Base-by-base conservation (phyloP, 1,140 invertebrate genomes). In the Zelostemma sp. region DNA sequence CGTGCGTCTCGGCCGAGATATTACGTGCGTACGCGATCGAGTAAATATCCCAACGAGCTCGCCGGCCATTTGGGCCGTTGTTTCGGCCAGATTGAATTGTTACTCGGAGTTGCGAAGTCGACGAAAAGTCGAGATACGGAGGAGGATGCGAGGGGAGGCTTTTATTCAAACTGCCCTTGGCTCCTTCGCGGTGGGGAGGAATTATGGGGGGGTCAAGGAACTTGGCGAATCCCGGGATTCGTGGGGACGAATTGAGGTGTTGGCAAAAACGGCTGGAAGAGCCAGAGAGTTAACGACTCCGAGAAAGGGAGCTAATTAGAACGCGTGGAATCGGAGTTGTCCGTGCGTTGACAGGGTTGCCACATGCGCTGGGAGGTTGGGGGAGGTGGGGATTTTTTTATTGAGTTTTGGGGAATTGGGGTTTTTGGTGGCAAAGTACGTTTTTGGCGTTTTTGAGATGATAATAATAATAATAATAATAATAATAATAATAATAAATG, bases 231-330 rank as follows among this genome's bases (percentile, higher is more conserved):
- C 49, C 25, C 25, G 70, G 61, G 67, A 72, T 69, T 68, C 45
- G 72, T 60, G 57, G 43, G 68, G 65, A 63, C 62, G 65, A 75
- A 81, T 80, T 80, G 77, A 81, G 77, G 72, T 72, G 75, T 81
- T 67, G 50, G 40, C 53, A 56, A 50, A 58, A 54, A 47, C 64
- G 63, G 63, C 69, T 53, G 46, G 64, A 60, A 59, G 48, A 55
- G 50, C 49, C 55, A 64, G 69, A 64, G 59, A 72, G 64, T 67
- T 67, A 72, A 72, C 56, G 63, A 72, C 60, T 72, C 14, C 33
- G 25, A 17, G 25, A 21, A 35, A 15, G 5, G 21, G 35, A 66
- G 59, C 62, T 63, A 68, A 68, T 68, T 68, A 59, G 66, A 63
- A 62, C 66, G 43, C 40, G 54, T 60, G 58, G 65, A 68, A 68